Conservation (phyloP, 2,113 vertebrate species). For the Lepisosteus oculatus region DNA sequence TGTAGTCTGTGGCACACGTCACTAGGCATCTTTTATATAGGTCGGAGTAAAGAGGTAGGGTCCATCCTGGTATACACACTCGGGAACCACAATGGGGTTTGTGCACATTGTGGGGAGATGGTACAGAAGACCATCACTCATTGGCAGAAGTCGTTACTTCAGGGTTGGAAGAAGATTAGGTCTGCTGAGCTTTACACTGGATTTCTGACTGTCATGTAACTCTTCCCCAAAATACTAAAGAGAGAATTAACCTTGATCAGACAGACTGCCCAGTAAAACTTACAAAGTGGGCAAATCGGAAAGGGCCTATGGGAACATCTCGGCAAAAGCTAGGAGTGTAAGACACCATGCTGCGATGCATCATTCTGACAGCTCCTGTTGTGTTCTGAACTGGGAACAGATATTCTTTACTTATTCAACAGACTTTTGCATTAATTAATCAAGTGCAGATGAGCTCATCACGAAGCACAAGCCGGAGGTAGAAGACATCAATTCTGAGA, state of each 20-base stretch:
- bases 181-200: not conserved
- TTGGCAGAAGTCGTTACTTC: no score
- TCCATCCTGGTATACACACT: no score
- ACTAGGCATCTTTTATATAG: no score
- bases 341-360: slow-evolving; percentile 69
- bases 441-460: slow-evolving; percentile 56
- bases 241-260: not conserved
- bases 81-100: no score
- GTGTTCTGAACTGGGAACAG: slow-evolving; percentile 57
- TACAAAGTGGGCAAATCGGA: not conserved
- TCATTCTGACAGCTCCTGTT: slow-evolving; percentile 61
- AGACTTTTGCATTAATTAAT: slow-evolving; percentile 68
- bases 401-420: slow-evolving; percentile 51
- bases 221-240: no score
- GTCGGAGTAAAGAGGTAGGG: no score
- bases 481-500: not conserved
- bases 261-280: not conserved
- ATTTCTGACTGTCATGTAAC: no score
- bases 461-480: slow-evolving; percentile 14
- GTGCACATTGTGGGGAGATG: no score
- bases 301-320: slow-evolving; percentile 9
- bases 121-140: no score
- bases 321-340: slow-evolving; percentile 47
- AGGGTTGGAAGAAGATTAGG: not conserved
- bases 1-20: no score